These are phyloP conservation scores for Dysmachus trigonus DNA, from an alignment of 2,888 invertebrate species.

Conservation along the genomic window DNA sequence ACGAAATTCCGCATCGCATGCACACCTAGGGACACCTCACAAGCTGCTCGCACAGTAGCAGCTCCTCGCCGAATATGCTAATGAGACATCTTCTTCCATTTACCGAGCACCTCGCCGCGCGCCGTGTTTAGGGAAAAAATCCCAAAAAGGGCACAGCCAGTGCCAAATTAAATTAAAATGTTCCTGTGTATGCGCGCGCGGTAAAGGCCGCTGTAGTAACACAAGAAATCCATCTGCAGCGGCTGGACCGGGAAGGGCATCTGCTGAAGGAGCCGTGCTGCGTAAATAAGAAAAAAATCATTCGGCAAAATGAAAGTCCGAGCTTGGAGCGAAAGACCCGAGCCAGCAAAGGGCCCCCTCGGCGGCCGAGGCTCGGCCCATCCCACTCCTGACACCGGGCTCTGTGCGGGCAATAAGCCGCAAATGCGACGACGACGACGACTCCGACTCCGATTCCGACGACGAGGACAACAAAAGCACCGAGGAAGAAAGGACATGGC, in stretches of 20 bases:
- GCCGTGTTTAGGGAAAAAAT: not conserved
- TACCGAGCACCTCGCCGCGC: constrained; percentile 19
- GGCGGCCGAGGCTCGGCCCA: too few relatives aligned
- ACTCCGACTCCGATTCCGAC: constrained; percentile 2
- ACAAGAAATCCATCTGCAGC: constrained; percentile 49
- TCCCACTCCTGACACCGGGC: constrained; percentile 3
- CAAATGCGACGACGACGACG: constrained; percentile 38
- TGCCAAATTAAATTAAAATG: constrained; percentile 50
- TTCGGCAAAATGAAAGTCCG: constrained; percentile 32
- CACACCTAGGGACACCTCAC: constrained; percentile 38
- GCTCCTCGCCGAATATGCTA: constrained; percentile 45
- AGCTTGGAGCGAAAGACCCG: not conserved
- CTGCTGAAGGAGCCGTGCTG: constrained; percentile 1
- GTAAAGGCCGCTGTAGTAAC: constrained; percentile 43
- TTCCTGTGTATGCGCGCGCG: constrained; percentile 48
- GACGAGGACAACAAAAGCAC: constrained; percentile 33
- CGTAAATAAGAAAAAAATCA: not conserved
- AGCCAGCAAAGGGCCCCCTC: not conserved
- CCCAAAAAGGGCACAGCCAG: constrained; percentile 16
- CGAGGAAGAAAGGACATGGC: constrained; percentile 23
- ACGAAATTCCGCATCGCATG: constrained; percentile 32
- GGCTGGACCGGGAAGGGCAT: constrained; percentile 7
- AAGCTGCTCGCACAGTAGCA: constrained; percentile 48
- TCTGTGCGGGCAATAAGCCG: constrained; percentile 29
- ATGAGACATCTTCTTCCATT: constrained; percentile 50